Conservation (phyloP, 2,113 vertebrate genomes). For the Bettongia penicillata region DNA sequence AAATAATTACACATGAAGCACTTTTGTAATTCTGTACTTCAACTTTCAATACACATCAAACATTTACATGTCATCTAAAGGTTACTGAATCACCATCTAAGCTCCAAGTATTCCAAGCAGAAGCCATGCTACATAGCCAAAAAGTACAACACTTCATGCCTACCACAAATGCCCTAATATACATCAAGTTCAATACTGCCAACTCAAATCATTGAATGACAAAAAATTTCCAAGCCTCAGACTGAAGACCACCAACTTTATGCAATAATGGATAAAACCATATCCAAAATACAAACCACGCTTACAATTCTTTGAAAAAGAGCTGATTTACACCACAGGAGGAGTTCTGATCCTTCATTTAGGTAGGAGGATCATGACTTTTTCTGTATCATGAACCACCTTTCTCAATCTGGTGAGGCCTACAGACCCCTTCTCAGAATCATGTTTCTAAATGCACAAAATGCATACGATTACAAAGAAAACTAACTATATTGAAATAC, state of each 20-base stretch:
- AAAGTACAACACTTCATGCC: background rate
- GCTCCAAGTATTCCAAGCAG: background rate
- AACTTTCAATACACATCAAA: constrained; percentile 55
- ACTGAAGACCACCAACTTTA: background rate
- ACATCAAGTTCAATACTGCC: background rate
- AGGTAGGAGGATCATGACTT: background rate
- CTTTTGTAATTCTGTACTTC: constrained; percentile 49
- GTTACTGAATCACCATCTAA: background rate
- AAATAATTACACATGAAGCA: constrained; percentile 70
- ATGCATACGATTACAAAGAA: background rate
- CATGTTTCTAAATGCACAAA: background rate
- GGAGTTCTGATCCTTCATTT: too few species aligned
- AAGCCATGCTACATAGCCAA: background rate
- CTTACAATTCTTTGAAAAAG: background rate
- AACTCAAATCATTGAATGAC: background rate
- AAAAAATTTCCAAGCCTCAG: background rate
- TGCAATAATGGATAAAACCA: background rate
- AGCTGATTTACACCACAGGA: too few species aligned
- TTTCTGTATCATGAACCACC: background rate
- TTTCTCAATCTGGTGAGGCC: background rate
- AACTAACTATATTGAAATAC: background rate
- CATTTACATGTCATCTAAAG: background rate
- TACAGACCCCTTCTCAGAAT: background rate
- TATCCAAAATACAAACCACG: background rate
- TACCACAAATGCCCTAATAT: background rate